These are phyloP conservation scores for Drosophila koepferae DNA, from an alignment of 2,888 invertebrate species.

Conservation along the genomic window DNA sequence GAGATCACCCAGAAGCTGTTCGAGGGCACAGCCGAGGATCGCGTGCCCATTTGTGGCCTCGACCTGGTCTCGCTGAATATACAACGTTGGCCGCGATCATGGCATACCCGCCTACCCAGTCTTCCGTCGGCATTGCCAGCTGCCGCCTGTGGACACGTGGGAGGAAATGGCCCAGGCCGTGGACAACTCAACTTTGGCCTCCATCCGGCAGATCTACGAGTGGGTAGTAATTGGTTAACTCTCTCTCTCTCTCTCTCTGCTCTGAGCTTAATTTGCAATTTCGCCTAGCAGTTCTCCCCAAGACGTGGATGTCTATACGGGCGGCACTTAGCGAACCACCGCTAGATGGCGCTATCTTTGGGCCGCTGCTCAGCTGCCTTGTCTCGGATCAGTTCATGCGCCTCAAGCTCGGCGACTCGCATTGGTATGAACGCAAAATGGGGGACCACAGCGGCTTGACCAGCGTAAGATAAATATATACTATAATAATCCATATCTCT, in stretches of 20 bases:
- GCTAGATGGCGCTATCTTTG: constrained; percentile 89
- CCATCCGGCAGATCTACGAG: constrained; percentile 89
- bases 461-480: constrained; percentile 85
- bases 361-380: constrained; percentile 94
- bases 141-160: constrained; percentile 88
- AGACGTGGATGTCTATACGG: constrained; percentile 95
- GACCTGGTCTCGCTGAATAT: constrained; percentile 95
- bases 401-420: constrained; percentile 92
- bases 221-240: constrained; percentile 75
- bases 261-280: background rate
- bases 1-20: constrained; percentile 85
- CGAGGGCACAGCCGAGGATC: constrained; percentile 72
- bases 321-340: constrained; percentile 93
- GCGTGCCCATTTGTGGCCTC: constrained; percentile 88
- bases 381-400: constrained; percentile 94
- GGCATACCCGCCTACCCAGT: constrained; percentile 92
- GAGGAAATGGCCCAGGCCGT: constrained; percentile 88
- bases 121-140: constrained; percentile 92
- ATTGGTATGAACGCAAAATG: constrained; percentile 93
- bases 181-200: constrained; percentile 88
- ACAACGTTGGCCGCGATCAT: constrained; percentile 95
- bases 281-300: constrained; percentile 87
- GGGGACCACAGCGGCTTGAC: constrained; percentile 89
- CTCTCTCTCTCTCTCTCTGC: too few relatives aligned
- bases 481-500: background rate